Evolutionary conservation across 2,888 invertebrate species (phyloP), one percentile per base, ranked within the genome.

Genomic region (Eristalis pertinax): DNA sequence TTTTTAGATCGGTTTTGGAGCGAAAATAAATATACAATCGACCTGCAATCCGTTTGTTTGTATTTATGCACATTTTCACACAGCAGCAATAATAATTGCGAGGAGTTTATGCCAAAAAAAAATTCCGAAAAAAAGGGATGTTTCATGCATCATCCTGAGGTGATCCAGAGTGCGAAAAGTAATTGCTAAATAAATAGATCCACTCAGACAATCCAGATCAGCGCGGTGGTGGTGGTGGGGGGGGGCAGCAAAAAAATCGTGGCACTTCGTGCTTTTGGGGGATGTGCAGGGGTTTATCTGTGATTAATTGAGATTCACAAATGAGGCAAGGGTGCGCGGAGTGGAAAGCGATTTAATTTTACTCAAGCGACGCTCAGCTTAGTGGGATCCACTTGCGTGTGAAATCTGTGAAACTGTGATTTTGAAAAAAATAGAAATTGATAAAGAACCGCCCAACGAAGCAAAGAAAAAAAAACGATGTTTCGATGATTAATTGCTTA

Each of bases 11-110:
- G 43, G 58, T 84, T 80, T 70, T 50, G 64, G 64, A 50, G 65
- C 63, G 41, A 76, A 87, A 84, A 87, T 87, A 87, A 87, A 87
- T 75, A 87, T 64, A 80, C 75, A 87, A 83, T 79, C 76, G 76
- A 67, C 43, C 38, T 11, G 32, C n/a, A 50, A 22, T 29, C 35
- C 22, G 58, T 72, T 22, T 70, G 60, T 86, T 67, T 78, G 78
- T 73, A 81, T 78, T 86, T 82, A 72, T 78, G 78, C 62, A 77
- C 77, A 76, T 74, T 85, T 85, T 85, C 80, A 64, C 81, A 81
- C 81, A 77, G 64, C 73, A 50, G 77, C 69, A 67, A 85, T 77
- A 77, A 80, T 74, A 77, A 85, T 78, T 74, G 69, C 65, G 74
- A 35, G 60, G 4, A 68, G 19, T 62, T 19, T 8, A 13, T 29